phyloP scores from a whole-genome alignment of 2,888 invertebrate genomes.

The Thelaira solivaga region DNA sequence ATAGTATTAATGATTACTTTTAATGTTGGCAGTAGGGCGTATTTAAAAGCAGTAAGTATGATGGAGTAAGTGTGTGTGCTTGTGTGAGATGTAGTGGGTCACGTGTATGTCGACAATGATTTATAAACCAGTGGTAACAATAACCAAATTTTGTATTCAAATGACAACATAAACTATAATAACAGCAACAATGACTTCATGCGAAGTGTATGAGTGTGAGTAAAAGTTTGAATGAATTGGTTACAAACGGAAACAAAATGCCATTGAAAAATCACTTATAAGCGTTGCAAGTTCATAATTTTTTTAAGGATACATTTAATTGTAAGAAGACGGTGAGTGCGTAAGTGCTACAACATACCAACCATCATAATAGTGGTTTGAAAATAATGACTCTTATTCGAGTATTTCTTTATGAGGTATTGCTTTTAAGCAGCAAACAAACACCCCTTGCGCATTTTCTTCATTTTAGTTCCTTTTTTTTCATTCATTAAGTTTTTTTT shows the following conservation, averaged over 20 bases:
- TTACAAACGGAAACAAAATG: constrained; percentile 74
- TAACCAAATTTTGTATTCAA: constrained; percentile 18
- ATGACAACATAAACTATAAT: constrained; percentile 71
- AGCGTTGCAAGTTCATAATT: constrained; percentile 68
- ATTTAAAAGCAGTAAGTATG: neutral
- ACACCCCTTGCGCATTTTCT: no score
- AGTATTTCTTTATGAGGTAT: neutral
- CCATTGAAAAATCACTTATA: constrained; percentile 74
- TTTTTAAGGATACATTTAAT: neutral
- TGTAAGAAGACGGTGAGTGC: neutral
- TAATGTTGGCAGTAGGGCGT: neutral
- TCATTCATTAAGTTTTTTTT: no score
- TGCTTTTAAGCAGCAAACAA: constrained; percentile 12
- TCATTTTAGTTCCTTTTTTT: no score
- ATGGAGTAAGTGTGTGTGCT: no score
- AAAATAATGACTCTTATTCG: neutral
- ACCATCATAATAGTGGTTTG: neutral
- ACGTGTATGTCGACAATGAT: constrained; percentile 71
- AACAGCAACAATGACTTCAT: no score
- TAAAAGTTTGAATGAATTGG: constrained; percentile 43
- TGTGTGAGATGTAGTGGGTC: no score
- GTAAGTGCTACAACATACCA: constrained; percentile 19
- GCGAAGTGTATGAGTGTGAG: constrained; percentile 54
- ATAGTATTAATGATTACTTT: constrained; percentile 39
- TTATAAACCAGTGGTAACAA: constrained; percentile 67